phyloP scores from a whole-genome alignment of 2,797 vertebrate species.

The Alca torda region DNA sequence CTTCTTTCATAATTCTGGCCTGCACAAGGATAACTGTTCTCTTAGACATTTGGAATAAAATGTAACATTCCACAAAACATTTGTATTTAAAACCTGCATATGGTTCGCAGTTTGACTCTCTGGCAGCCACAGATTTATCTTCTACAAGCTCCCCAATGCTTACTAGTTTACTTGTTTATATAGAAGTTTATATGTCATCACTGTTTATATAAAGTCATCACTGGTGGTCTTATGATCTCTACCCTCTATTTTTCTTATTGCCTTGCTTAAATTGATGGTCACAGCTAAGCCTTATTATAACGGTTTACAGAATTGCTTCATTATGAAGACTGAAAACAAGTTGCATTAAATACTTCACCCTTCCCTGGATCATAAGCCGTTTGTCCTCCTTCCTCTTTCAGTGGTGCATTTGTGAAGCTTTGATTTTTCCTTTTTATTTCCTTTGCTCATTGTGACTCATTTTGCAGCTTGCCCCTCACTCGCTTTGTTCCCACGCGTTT shows the following conservation, averaged over 20 bases:
- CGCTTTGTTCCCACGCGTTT: accelerated
- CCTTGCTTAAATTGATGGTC: neutral
- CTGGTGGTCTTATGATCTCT: neutral
- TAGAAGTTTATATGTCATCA: neutral
- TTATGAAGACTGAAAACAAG: neutral
- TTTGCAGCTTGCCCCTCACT: neutral
- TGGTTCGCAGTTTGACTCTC: neutral
- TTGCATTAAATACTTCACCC: neutral
- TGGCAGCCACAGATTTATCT: neutral
- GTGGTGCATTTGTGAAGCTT: neutral
- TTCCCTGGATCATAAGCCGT: neutral
- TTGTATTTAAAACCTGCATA: neutral
- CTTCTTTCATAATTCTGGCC: neutral
- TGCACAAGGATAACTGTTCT: neutral
- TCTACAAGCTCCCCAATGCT: neutral
- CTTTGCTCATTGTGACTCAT: neutral
- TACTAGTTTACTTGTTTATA: neutral
- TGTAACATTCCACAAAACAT: neutral
- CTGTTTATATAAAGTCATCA: neutral
- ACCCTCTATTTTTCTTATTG: neutral
- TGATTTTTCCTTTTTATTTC: neutral
- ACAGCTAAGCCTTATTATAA: neutral
- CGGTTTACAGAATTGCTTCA: neutral
- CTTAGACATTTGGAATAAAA: neutral
- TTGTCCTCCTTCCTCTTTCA: neutral